A percentile compares a stretch with the other conserved stretches of the same genome.
phyloP scores from a whole-genome alignment of 2,113 vertebrate genomes.

The Urocitellus parryii region DNA sequence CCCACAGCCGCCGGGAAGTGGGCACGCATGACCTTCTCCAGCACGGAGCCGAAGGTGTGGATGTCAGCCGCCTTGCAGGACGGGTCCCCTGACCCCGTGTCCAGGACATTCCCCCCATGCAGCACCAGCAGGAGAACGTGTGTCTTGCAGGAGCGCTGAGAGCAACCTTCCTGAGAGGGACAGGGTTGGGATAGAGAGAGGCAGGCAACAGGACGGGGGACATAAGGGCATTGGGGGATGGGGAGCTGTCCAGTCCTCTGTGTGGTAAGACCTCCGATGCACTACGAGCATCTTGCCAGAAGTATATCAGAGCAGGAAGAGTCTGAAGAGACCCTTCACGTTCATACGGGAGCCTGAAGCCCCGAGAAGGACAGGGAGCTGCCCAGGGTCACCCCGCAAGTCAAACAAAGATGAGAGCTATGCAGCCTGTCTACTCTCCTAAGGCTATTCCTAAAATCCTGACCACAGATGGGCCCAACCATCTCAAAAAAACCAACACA shows the following conservation, averaged over 20 bases:
- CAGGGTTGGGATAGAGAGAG: background rate
- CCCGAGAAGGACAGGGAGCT: background rate
- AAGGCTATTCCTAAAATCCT: background rate
- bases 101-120: slow-evolving; percentile 96
- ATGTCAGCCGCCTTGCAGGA: slow-evolving; percentile 93
- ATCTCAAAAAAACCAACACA: slow-evolving; percentile 79
- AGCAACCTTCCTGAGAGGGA: slow-evolving; percentile 84
- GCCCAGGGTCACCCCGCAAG: background rate
- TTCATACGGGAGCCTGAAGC: background rate
- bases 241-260: background rate
- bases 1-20: slow-evolving; percentile 95
- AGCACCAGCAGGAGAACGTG: slow-evolving; percentile 95
- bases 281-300: background rate
- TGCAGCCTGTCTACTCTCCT: background rate
- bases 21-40: slow-evolving; percentile 94
- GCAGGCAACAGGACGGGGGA: background rate
- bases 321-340: background rate
- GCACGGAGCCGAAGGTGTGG: slow-evolving; percentile 93
- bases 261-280: too few species aligned
- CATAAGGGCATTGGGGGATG: background rate
- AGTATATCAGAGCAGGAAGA: accelerated
- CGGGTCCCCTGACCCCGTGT: slow-evolving; percentile 91
- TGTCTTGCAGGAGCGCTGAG: slow-evolving; percentile 92
- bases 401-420: background rate
- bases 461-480: too few species aligned